A percentile compares a stretch with the other conserved stretches of the same genome.
Conservation (phyloP, 1,140 invertebrate species). For the Odontomachus brunneus region DNA sequence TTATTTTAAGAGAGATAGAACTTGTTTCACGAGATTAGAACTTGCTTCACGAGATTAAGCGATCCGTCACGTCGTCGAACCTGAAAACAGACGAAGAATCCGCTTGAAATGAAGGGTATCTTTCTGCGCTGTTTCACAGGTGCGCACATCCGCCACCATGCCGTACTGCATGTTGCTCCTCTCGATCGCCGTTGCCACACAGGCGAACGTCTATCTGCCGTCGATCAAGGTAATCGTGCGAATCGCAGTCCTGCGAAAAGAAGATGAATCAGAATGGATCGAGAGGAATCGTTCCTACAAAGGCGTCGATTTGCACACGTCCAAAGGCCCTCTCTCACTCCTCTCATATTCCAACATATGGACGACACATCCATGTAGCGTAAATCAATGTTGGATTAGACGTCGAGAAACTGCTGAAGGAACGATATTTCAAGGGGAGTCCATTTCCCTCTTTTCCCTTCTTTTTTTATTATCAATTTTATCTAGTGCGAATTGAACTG, state of each 20-base stretch:
- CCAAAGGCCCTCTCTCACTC: neutral
- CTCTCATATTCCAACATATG: neutral
- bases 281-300: neutral
- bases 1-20: no score
- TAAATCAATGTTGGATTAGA: no score
- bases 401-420: no score
- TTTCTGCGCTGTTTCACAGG: neutral
- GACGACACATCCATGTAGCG: no score
- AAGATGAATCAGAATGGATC: conserved; percentile 48
- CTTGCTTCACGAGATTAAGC: no score
- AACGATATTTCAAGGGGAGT: no score
- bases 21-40: no score
- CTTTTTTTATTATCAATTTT: no score
- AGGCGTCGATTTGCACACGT: neutral
- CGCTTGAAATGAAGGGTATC: neutral
- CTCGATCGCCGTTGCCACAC: conserved; percentile 59
- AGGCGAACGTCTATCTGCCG: conserved; percentile 72
- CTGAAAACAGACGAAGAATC: no score
- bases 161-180: conserved; percentile 62
- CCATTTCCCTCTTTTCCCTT: no score
- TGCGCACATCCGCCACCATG: conserved; percentile 60
- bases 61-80: no score
- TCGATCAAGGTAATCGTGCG: conserved; percentile 72
- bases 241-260: neutral
- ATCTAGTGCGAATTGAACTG: no score